Conservation (phyloP, 2,797 vertebrate species). For the Pangasius sanitwongsei region DNA sequence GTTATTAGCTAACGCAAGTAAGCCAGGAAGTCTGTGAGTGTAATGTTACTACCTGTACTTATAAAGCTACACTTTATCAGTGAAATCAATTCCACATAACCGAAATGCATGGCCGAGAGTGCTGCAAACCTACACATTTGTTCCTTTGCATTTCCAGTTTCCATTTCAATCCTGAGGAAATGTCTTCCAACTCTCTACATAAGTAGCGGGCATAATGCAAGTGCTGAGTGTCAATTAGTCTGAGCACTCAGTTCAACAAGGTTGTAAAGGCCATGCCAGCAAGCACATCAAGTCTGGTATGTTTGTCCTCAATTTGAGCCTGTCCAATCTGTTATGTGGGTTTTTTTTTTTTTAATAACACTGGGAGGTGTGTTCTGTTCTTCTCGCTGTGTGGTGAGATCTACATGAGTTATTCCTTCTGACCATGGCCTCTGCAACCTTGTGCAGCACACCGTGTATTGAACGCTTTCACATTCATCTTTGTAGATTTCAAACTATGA, state of each 20-base stretch:
- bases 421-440: constrained; percentile 35
- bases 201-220: constrained; percentile 22
- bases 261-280: constrained; percentile 50
- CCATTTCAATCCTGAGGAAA: constrained; percentile 33
- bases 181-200: constrained; percentile 13
- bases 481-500: constrained; percentile 37
- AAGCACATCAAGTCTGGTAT: constrained; percentile 48
- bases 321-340: constrained; percentile 29
- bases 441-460: constrained; percentile 49
- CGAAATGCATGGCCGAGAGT: not conserved
- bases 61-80: not conserved
- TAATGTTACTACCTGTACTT: constrained; percentile 13
- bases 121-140: constrained; percentile 9
- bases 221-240: constrained; percentile 34
- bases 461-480: constrained; percentile 56
- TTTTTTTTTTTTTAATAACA: constrained; percentile 15
- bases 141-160: constrained; percentile 36
- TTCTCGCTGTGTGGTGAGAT: constrained; percentile 34
- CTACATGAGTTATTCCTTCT: constrained; percentile 20
- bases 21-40: constrained; percentile 1
- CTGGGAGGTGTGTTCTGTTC: constrained; percentile 28
- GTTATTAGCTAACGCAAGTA: constrained; percentile 1
- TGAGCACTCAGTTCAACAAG: constrained; percentile 31
- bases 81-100: constrained; percentile 6
- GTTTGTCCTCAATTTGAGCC: constrained; percentile 48